Evolutionary conservation across 2,797 vertebrate genomes (phyloP).

Genomic region (Enteromius radiatus): DNA sequence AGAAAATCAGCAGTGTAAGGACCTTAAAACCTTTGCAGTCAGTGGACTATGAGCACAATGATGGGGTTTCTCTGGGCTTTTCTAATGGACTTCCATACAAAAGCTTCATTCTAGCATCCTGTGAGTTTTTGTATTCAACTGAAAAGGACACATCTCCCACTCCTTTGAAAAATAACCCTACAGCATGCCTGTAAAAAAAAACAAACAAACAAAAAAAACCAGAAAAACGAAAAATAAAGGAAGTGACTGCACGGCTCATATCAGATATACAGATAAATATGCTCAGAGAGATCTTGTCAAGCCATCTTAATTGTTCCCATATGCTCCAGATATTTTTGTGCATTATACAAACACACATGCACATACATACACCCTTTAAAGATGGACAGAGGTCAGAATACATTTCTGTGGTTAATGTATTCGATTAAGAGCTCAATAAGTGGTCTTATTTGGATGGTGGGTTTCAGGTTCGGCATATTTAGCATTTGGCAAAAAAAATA

Average conservation of each 20-base stretch:
- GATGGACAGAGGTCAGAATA: conserved; percentile 4
- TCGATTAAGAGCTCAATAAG: neutral
- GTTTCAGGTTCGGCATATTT: neutral
- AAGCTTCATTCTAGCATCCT: conserved; percentile 28
- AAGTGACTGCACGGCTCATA: neutral
- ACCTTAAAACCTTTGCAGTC: conserved; percentile 19
- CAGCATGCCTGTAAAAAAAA: neutral
- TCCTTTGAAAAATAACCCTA: conserved; percentile 5
- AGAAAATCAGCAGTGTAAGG: neutral
- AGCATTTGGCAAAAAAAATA: neutral
- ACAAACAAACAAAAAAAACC: too few relatives aligned
- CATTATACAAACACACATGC: neutral
- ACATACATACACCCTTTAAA: conserved; percentile 9
- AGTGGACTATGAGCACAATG: conserved; percentile 1
- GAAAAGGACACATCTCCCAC: conserved; percentile 21
- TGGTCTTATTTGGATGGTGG: neutral
- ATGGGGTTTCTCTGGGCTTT: conserved; percentile 23
- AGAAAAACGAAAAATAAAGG: neutral
- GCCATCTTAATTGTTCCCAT: neutral
- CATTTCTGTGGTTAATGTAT: neutral
- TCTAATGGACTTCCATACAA: conserved; percentile 22
- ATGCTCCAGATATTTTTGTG: neutral
- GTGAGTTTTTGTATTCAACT: conserved; percentile 36
- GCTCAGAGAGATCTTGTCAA: neutral
- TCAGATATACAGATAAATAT: neutral